Evolutionary conservation across 1,140 invertebrate genomes (phyloP).

Genomic region (Sitobion miscanthi): DNA sequence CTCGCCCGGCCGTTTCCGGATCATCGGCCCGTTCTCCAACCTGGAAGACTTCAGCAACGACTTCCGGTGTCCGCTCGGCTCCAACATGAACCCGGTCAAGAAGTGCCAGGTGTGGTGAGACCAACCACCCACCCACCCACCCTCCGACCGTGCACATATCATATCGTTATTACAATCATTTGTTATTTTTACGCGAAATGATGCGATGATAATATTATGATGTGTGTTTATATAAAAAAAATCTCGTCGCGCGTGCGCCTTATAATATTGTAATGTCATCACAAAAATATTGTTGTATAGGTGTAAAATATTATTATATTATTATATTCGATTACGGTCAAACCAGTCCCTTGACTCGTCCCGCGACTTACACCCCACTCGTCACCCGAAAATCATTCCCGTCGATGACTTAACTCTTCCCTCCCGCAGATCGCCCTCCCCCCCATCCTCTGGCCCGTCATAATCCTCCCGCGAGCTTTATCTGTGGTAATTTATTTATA

Average conservation of each 20-base stretch:
- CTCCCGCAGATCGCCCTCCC: not conserved
- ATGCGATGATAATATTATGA: not conserved
- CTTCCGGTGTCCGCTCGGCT: constrained; percentile 82
- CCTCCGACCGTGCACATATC: not conserved
- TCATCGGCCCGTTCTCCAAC: constrained; percentile 88
- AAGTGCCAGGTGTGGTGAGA: constrained; percentile 85
- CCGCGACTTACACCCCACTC: not conserved
- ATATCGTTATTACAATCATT: not conserved
- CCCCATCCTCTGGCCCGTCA: too few relatives aligned
- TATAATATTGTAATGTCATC: not conserved
- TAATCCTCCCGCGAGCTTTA: constrained; percentile 35
- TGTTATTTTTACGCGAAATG: not conserved
- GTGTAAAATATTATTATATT: not conserved
- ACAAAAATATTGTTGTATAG: constrained; percentile 8
- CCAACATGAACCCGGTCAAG: constrained; percentile 84
- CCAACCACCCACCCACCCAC: not conserved
- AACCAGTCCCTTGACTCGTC: not conserved
- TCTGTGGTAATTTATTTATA: constrained; percentile 56
- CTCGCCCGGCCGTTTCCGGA: constrained; percentile 81
- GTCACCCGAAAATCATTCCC: not conserved
- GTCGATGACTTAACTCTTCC: not conserved
- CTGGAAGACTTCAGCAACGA: constrained; percentile 85
- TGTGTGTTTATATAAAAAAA: not conserved
- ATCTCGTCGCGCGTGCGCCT: not conserved
- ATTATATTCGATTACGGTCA: not conserved